Percentiles rank a stretch among this genome's conserved stretches.
Conservation (phyloP, 2,888 invertebrate species). For the Archips crataeganus region DNA sequence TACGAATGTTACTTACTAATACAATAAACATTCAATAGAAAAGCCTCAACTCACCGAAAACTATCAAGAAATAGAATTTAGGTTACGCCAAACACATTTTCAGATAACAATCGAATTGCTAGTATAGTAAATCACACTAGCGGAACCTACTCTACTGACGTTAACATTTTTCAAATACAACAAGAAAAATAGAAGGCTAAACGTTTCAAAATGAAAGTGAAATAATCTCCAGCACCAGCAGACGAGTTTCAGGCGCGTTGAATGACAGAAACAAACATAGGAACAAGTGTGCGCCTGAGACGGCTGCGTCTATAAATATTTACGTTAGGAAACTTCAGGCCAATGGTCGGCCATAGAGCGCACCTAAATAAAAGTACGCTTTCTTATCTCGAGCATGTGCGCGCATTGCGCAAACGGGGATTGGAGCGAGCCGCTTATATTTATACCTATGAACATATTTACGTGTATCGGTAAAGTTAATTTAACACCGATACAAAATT, state of each 20-base stretch:
- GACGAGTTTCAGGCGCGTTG: slow-evolving; percentile 59
- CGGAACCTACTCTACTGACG: not conserved
- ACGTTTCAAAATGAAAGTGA: slow-evolving; percentile 61
- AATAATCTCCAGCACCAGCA: slow-evolving; percentile 40
- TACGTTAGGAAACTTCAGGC: slow-evolving; percentile 82
- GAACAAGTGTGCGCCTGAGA: slow-evolving; percentile 76
- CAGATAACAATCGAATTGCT: slow-evolving; percentile 10
- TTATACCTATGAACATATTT: slow-evolving; percentile 40
- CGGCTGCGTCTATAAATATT: slow-evolving; percentile 81
- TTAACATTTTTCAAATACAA: not conserved
- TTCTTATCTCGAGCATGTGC: slow-evolving; percentile 80
- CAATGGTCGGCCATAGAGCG: slow-evolving; percentile 77
- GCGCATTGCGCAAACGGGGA: slow-evolving; percentile 76
- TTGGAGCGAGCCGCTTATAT: slow-evolving; percentile 51
- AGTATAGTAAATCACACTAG: not conserved
- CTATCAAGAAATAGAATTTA: slow-evolving; percentile 9
- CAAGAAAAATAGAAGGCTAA: slow-evolving; percentile 11
- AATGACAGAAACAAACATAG: slow-evolving; percentile 84
- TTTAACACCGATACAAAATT: slow-evolving; percentile 31
- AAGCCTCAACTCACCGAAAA: not conserved
- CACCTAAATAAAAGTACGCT: slow-evolving; percentile 79
- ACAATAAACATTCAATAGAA: not conserved
- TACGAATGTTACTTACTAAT: not conserved
- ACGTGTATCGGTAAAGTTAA: slow-evolving; percentile 35
- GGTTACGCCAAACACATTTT: slow-evolving; percentile 6